Evolutionary conservation across 2,113 vertebrate genomes (phyloP).

Genomic region (Heptranchias perlo): DNA sequence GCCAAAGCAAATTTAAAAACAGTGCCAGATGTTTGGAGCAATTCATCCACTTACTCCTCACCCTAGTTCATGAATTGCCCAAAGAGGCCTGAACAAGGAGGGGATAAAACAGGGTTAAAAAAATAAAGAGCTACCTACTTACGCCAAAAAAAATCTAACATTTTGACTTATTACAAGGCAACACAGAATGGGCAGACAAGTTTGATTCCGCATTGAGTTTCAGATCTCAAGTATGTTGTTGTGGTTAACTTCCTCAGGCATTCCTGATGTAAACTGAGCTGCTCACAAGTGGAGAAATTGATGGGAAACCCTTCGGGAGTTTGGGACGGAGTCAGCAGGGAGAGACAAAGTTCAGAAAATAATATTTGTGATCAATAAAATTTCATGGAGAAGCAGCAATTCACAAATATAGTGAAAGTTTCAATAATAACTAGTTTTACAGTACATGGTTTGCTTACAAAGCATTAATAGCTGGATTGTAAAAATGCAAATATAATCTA

Average conservation of each 20-base stretch:
- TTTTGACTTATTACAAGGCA: neutral
- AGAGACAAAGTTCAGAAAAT: neutral
- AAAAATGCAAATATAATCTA: constrained; percentile 12
- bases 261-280: no score
- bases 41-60: neutral
- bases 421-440: neutral
- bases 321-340: neutral
- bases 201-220: neutral
- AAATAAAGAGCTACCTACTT: neutral
- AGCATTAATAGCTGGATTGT: neutral
- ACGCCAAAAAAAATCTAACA: neutral
- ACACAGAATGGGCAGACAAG: neutral
- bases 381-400: neutral
- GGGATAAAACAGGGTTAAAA: neutral
- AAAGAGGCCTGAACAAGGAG: neutral
- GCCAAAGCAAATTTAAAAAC: neutral
- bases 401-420: neutral
- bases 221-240: neutral
- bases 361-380: neutral
- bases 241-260: neutral
- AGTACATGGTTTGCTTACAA: neutral
- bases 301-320: neutral
- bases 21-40: neutral
- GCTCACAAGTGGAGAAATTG: neutral
- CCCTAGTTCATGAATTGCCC: neutral